Base-by-base conservation (phyloP, 1,140 invertebrate species). In the Bombus ignitus region DNA sequence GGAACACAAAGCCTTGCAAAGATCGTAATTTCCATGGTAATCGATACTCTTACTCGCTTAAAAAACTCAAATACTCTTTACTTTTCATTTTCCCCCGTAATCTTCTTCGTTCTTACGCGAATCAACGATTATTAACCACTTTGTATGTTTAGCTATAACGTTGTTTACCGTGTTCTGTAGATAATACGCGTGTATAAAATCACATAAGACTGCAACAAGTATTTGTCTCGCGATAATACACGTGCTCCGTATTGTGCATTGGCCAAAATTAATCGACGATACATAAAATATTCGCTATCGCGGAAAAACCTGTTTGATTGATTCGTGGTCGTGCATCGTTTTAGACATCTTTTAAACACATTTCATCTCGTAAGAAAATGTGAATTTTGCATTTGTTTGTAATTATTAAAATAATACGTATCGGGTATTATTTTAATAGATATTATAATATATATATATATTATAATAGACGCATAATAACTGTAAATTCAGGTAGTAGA, bases 401-500 rank as follows among this genome's bases (percentile, higher is more conserved):
- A 66, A n/a, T 47, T 13, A 70, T 28, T 12, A 28, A 42, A 70
- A 5, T 35, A 35, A 76, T 25, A 47, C 4, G 10, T 35, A 28
- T 57, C 15, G 6, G 76, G 47, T 53, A 6, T 53, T 53, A 53
- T 53, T 22, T 53, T 53, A n/a, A n/a, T n/a, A n/a, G n/a, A n/a
- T n/a, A n/a, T n/a, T n/a, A n/a, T n/a, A n/a, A n/a, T n/a, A n/a
- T n/a, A n/a, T n/a, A n/a, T n/a, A n/a, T n/a, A n/a, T n/a, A n/a
- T n/a, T n/a, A n/a, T 53, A 22, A 2, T 9, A 47, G 18, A 71
- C 3, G n/a, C 72, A 74, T 72, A 82, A 89, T 78, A 77, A 78
- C 70, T 53, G 73, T 70, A 81, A 81, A 88, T 82, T 37, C 80
- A 57, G 62, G 42, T 47, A 77, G 39, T 44, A 59, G 47, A 85